Conservation (phyloP, 2,888 invertebrate genomes). For the Drepanosiphum platanoidis region DNA sequence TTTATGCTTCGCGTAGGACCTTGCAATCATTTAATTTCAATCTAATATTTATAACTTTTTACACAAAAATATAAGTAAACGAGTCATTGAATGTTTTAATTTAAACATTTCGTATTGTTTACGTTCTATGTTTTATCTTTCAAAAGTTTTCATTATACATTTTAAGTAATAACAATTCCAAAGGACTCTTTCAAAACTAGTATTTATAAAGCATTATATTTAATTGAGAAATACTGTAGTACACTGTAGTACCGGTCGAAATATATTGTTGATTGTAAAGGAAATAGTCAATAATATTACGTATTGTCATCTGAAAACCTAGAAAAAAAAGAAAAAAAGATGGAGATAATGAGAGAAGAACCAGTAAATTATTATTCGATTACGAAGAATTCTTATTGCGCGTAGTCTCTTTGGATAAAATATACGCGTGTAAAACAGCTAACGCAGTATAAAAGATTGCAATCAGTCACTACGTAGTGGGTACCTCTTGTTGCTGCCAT, state of each 20-base stretch:
- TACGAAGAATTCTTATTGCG: slow-evolving; percentile 1
- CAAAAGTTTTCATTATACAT: background rate
- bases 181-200: slow-evolving; percentile 10
- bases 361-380: background rate
- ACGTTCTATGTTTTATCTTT: background rate
- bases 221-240: background rate
- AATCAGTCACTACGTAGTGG: too few species aligned
- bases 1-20: too few species aligned
- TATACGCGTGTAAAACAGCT: background rate
- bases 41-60: background rate
- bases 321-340: background rate
- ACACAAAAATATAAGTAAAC: background rate
- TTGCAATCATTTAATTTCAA: background rate
- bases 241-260: background rate
- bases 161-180: background rate
- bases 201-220: slow-evolving; percentile 1
- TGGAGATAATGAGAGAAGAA: background rate
- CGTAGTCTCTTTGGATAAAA: background rate
- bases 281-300: background rate
- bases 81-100: background rate
- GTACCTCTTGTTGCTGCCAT: background rate
- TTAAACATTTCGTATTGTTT: background rate
- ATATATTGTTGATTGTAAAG: background rate
- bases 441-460: background rate
- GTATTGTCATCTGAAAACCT: too few species aligned